Conservation (phyloP, 2,797 vertebrate species). For the Gadopsis marmoratus region DNA sequence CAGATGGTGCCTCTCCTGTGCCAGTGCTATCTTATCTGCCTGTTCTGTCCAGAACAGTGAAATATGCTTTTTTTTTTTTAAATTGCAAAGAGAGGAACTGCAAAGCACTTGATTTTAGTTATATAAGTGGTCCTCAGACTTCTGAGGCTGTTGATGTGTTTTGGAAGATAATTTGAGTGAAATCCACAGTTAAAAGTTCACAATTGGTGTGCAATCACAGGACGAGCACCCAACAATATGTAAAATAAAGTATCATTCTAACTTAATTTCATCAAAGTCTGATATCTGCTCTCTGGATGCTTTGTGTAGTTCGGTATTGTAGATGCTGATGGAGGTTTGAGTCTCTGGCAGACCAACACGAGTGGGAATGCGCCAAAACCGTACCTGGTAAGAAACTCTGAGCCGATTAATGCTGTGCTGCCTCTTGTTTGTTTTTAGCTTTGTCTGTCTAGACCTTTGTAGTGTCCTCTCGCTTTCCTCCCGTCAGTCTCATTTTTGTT, state of each 20-base stretch:
- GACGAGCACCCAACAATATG: background rate
- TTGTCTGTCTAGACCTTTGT: constrained; percentile 3
- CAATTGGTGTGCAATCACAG: background rate
- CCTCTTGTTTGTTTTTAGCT: background rate
- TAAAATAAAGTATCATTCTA: constrained; percentile 6
- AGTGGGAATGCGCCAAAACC: constrained; percentile 93
- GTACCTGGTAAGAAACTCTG: constrained; percentile 88
- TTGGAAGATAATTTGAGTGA: constrained; percentile 28
- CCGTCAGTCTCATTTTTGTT: constrained; percentile 33
- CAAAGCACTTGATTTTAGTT: constrained; percentile 46
- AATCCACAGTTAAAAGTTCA: background rate
- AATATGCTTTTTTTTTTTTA: constrained; percentile 39
- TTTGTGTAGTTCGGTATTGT: constrained; percentile 93
- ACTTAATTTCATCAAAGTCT: constrained; percentile 13
- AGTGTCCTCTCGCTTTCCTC: constrained; percentile 12
- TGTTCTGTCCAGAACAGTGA: constrained; percentile 49
- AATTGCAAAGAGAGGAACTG: constrained; percentile 26
- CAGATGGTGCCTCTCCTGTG: constrained; percentile 59
- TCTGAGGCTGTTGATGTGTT: constrained; percentile 16
- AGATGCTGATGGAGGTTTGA: constrained; percentile 96
- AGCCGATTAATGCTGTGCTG: background rate
- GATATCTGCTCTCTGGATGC: constrained; percentile 33
- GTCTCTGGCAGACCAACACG: constrained; percentile 97
- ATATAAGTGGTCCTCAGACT: constrained; percentile 37
- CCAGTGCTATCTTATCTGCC: constrained; percentile 59